Evolutionary conservation across 2,888 invertebrate genomes (phyloP), one percentile per base, ranked within the genome.

Genomic region (Sphaeridia pumilis): DNA sequence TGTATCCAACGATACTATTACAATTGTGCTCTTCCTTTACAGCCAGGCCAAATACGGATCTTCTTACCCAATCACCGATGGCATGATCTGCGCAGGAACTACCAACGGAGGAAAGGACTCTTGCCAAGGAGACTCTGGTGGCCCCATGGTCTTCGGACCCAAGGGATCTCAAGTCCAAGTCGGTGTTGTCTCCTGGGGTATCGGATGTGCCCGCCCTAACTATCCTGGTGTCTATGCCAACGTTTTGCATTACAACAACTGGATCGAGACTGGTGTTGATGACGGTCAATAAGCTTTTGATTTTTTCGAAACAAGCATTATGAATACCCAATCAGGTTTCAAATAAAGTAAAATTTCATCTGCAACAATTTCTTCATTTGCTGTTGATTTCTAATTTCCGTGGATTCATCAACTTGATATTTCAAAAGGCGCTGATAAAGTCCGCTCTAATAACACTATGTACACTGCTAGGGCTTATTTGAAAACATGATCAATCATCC

Each of bases 41-140:
- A 17, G 38, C 38, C 38, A 14, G 7, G 31, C 31, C 31, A 14
- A 7, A 4, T 50, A 50, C 21, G 44, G 44, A 24, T 12, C 5
- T 17, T 31, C 31, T 31, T 31, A 35, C 2, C n/a, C n/a, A n/a
- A 36, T 52, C 14, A 2, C 34, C 21, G 36, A 3, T 27, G n/a
- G 24, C 5, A 52, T 46, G 46, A 46, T 52, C 24, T 52, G 52
- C 25, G 52, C 52, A 2, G 52, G 52, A 12, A 3, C 44, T 4
- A 21, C 24, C 4, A n/a, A 45, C 20, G 52, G 46, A 2, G 52
- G 52, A 4, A 36, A 38, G 36, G 52, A 52, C 46, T 36, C 52
- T 7, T 52, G 52, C 31, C 52, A 52, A 25, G 44, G 5, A 26
- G 45, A 44, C 45, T 44, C 45, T 44, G 45, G 45, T 44, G 45